Base-by-base conservation (phyloP, 2,113 vertebrate genomes). In the Casuarius casuarius region DNA sequence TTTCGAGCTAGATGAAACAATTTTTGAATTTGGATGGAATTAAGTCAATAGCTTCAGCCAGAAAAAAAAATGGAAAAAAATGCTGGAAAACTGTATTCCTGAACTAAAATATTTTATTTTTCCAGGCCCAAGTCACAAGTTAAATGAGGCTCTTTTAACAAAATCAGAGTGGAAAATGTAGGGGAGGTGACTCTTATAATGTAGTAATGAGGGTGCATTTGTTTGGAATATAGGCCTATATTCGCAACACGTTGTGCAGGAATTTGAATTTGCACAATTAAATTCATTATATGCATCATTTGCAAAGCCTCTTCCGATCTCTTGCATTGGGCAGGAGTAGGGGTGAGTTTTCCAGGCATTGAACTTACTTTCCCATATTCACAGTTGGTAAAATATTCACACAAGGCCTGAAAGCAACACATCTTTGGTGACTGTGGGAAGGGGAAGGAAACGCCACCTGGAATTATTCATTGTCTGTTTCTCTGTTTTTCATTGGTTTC, bases 391-490 rank as follows among this genome's bases (percentile, higher is more conserved):
- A 86, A 94, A 66, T 74, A 81, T 23, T 82, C 38, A 26, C 92
- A 54, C 77, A 44, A 23, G n/a, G 56, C 17, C 29, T 59, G 54
- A 81, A 65, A 22, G 26, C 58, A 21, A n/a, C 26, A 46, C 58
- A 48, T 85, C 87, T 0, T 12, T 71, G 44, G 48, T 71, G 78
- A n/a, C 31, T 94, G 49, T 68, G 74, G 28, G 84, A 58, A 48
- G 58, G 29, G 49, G 49, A 92, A 96, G 78, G 87, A 96, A 67
- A n/a, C 22, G 56, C 17, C 75, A 86, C 91, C 93, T 96, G 91
- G 77, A 67, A 72, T 93, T 89, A 72, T 33, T 92, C 56, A 38
- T 74, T 74, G 59, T 66, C 48, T 9, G 7, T 14, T 38, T 52
- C 84, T 79, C 46, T n/a, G 23, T 59, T 91, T 89, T 88, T 42